phyloP scores from a whole-genome alignment of 2,888 invertebrate species.

The Acleris literana region DNA sequence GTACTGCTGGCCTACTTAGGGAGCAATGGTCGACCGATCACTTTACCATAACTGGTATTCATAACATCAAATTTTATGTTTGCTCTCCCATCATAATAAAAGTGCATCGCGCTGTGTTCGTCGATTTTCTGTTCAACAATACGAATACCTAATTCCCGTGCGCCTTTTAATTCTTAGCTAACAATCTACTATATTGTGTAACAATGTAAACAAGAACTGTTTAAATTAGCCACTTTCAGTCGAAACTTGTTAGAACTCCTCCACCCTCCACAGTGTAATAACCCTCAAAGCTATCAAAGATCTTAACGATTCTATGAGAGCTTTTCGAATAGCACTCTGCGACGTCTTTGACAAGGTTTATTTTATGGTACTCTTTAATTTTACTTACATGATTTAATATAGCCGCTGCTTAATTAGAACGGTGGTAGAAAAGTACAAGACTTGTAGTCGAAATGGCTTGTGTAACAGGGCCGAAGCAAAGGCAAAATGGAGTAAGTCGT shows the following conservation, averaged over 20 bases:
- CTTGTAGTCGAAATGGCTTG: slow-evolving; percentile 39
- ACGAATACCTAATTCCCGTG: too few relatives aligned
- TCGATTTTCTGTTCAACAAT: too few relatives aligned
- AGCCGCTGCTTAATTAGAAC: slow-evolving; percentile 45
- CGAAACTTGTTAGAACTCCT: slow-evolving; percentile 67
- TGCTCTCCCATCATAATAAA: slow-evolving; percentile 19
- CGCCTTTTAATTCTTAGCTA: slow-evolving; percentile 41
- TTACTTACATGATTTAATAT: slow-evolving; percentile 43
- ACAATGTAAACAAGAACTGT: slow-evolving; percentile 61
- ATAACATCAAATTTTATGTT: slow-evolving; percentile 40
- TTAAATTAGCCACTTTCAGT: slow-evolving; percentile 72
- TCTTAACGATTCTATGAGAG: slow-evolving; percentile 7
- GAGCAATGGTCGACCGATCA: slow-evolving; percentile 42
- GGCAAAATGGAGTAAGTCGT: slow-evolving; percentile 18
- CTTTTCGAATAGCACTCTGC: slow-evolving; percentile 16
- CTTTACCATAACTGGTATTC: slow-evolving; percentile 50
- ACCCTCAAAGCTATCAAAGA: slow-evolving; percentile 33
- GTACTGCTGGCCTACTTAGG: slow-evolving; percentile 78
- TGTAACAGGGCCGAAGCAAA: slow-evolving; percentile 39
- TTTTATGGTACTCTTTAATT: slow-evolving; percentile 6
- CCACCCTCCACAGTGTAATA: slow-evolving; percentile 53
- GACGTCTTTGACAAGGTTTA: slow-evolving; percentile 5
- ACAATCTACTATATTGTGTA: slow-evolving; percentile 60
- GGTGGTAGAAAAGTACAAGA: slow-evolving; percentile 39
- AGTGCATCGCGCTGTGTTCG: slow-evolving; percentile 3